Conservation (phyloP, 2,888 invertebrate species). For the Agonum fuliginosum region DNA sequence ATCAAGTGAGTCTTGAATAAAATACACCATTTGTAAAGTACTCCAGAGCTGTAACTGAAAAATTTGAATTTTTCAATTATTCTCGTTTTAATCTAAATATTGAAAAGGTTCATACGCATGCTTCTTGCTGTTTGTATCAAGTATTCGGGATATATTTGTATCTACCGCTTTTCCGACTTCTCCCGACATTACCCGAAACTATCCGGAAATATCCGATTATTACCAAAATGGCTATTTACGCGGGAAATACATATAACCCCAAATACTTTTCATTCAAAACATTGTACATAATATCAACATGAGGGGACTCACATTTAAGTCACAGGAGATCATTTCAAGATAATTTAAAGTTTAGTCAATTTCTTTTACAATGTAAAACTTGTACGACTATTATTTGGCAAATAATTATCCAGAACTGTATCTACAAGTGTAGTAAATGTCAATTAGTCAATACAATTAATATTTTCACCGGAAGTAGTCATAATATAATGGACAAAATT, state of each 20-base stretch:
- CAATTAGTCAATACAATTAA: too few species aligned
- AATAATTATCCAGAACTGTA: too few species aligned
- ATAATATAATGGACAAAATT: too few species aligned
- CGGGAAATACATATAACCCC: conserved; percentile 35
- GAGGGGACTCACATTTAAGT: too few species aligned
- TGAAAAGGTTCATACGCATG: conserved; percentile 74
- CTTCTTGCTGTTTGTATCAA: conserved; percentile 77
- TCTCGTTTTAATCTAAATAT: background rate
- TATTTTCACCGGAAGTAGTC: too few species aligned
- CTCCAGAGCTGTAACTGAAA: background rate
- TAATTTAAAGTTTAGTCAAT: too few species aligned
- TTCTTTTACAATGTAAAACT: too few species aligned
- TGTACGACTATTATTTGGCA: too few species aligned
- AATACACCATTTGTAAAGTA: background rate
- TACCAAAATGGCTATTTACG: background rate
- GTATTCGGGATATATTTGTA: conserved; percentile 67
- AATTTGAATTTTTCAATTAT: background rate
- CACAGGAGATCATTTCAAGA: too few species aligned
- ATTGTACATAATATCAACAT: too few species aligned
- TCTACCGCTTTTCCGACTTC: background rate
- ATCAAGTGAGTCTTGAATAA: background rate
- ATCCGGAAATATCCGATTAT: background rate
- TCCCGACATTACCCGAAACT: background rate
- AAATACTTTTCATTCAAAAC: background rate
- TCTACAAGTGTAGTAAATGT: too few species aligned